Conservation (phyloP, 2,888 invertebrate species). For the Actias luna region DNA sequence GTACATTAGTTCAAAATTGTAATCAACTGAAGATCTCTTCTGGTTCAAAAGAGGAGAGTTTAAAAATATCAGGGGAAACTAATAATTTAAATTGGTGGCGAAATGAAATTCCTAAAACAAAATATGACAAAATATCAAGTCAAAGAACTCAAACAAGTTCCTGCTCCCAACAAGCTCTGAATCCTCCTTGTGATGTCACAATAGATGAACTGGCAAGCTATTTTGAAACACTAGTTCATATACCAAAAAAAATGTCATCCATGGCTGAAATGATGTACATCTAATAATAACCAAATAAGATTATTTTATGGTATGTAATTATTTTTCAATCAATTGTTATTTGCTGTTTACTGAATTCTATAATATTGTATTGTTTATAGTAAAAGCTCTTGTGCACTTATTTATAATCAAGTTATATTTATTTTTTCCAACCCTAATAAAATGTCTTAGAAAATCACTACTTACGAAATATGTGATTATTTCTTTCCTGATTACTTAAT, state of each 20-base stretch:
- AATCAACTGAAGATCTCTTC: slow-evolving; percentile 70
- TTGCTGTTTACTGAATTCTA: neutral
- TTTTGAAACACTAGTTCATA: slow-evolving; percentile 97
- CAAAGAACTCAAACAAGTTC: slow-evolving; percentile 64
- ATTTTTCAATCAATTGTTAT: slow-evolving; percentile 4
- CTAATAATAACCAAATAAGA: slow-evolving; percentile 60
- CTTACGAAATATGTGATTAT: neutral
- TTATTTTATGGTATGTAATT: neutral
- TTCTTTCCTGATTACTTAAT: too few species aligned
- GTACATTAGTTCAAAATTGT: slow-evolving; percentile 68
- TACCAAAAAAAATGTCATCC: slow-evolving; percentile 98
- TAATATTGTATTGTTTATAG: neutral
- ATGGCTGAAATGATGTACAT: slow-evolving; percentile 99
- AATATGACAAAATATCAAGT: slow-evolving; percentile 42
- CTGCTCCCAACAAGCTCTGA: slow-evolving; percentile 91
- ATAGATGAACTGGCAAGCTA: slow-evolving; percentile 97
- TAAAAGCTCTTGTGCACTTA: slow-evolving; percentile 7
- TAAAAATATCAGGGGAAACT: slow-evolving; percentile 30
- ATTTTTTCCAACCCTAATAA: neutral
- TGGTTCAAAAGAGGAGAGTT: slow-evolving; percentile 35
- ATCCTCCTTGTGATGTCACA: slow-evolving; percentile 91
- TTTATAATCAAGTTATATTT: neutral
- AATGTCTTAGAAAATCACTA: neutral
- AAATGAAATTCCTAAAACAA: slow-evolving; percentile 39
- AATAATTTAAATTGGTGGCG: slow-evolving; percentile 63